Conservation (phyloP, 1,140 invertebrate genomes). For the Dreissena polymorpha region DNA sequence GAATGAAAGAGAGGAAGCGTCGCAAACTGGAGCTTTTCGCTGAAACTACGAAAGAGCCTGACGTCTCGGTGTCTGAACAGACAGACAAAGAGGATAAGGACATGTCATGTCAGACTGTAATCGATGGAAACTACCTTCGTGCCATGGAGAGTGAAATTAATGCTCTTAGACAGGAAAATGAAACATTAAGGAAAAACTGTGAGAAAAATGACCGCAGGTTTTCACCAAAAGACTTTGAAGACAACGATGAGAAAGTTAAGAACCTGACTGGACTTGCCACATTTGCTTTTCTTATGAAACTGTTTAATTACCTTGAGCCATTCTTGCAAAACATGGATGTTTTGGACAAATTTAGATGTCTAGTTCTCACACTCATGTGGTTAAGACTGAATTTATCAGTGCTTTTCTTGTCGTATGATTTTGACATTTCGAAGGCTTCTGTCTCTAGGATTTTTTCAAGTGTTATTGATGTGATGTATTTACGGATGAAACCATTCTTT, state of each 20-base stretch:
- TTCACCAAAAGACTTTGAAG: conserved; percentile 15
- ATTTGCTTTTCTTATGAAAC: conserved; percentile 15
- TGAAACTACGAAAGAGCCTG: no score
- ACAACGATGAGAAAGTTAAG: conserved; percentile 20
- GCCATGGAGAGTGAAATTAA: conserved; percentile 24
- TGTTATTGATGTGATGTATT: conserved; percentile 46
- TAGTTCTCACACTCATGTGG: conserved; percentile 30
- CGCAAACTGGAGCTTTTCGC: no score
- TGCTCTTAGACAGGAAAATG: conserved; percentile 1
- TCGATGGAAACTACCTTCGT: conserved; percentile 2
- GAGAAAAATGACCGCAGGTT: not conserved
- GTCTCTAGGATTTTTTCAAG: conserved; percentile 43
- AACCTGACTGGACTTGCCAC: conserved; percentile 11
- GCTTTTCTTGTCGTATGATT: conserved; percentile 20
- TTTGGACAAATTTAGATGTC: conserved; percentile 12
- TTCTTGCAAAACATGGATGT: conserved; percentile 6
- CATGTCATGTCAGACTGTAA: no score
- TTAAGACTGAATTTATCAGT: conserved; percentile 38
- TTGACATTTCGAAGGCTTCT: conserved; percentile 36
- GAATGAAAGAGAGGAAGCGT: no score
- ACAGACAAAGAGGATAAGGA: no score
- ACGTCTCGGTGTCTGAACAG: no score
- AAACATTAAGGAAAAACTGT: not conserved
- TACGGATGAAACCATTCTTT: conserved; percentile 36
- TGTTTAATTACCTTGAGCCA: conserved; percentile 15